Evolutionary conservation across 2,888 invertebrate species (phyloP), one percentile per base, ranked within the genome.

Genomic region (Diplolepis rosae): DNA sequence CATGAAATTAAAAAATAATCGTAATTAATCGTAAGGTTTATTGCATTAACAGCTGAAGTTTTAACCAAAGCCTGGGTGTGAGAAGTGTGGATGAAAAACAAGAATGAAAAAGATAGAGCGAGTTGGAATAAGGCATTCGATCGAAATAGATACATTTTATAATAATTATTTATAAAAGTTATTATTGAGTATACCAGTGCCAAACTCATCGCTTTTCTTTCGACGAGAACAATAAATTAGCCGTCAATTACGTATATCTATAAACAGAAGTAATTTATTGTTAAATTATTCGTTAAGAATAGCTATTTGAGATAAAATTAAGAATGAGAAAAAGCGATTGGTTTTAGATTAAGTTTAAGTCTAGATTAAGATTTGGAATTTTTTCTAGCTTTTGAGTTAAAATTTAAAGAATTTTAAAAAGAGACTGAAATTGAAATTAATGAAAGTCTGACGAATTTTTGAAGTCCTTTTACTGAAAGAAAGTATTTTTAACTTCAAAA

Each of bases 21-120:
- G 4, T 22, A 45, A 50, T 28, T 30, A 69, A 68, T 65, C 45
- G 24, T 54, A 65, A 70, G 35, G 1, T 70, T 68, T 65, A 56
- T 70, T 18, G 54, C 48, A 54, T 65, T 65, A 48, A 70, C 69
- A 66, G 70, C 69, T 66, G 68, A 70, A 65, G 35, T 70, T 68
- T 56, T 68, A 61, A 39, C 61, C 61, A 61, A 61, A 61, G 61
- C 15, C n/a, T 18, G 39, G 13, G n/a, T 61, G 39, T n/a, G 35
- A 61, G 7, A 61, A 61, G 61, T 24, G 24, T 39, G 61, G 7
- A 61, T 61, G 52, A 27, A 66, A 45, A 51, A 32, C 1, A 15
- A 61, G 7, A 50, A 45, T 28, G n/a, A 11, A 50, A 70, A 56
- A 56, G 6, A 51, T 11, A 67, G 48, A 32, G n/a, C 39, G 39